Base-by-base conservation (phyloP, 2,113 vertebrate species). In the Probosciger aterrimus region DNA sequence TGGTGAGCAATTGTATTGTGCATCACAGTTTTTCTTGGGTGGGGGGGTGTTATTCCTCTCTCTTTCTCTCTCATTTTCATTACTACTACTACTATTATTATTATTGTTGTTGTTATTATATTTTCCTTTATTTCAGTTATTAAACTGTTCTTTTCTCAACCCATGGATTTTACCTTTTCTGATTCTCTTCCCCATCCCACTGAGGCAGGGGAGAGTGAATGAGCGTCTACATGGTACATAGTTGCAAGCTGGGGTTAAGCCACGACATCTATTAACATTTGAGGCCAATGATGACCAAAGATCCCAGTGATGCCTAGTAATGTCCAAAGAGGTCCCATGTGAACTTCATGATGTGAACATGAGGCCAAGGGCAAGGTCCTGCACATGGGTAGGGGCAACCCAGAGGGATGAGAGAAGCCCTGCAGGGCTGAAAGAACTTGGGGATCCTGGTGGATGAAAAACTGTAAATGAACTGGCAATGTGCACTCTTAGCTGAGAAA, bases 401-500 rank as follows among this genome's bases (percentile, higher is more conserved):
- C 9, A 13, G 23, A 11, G 30, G 39, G 9, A 16, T 59, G 57
- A 59, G 33, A 35, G 22, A 59, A 59, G 23, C 57, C 33, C 22
- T 59, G 33, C 33, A 35, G 0, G 27, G 20, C 4, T 75, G 28
- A 27, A 65, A 49, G 39, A 19, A 60, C 27, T 71, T 76, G 19
- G 17, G 11, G 7, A 1, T 67, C 14, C 9, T 55, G 50, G 25
- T 25, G 22, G 13, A 46, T 68, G 9, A 52, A 57, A 64, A 68
- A 14, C 9, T 37, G 41, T 49, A 27, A 5, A 1, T 8, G 30
- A 68, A 3, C 18, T 3, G 6, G 28, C 35, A 67, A 25, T 9
- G 15, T 20, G 4, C 0, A 0, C 20, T 68, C 0, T 0, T n/a
- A 49, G 28, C 14, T 1, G 46, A 71, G 44, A 12, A 20, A 53